Percentiles rank a stretch among this genome's conserved stretches.
Conservation (phyloP, 2,797 vertebrate species). For the Enteromius argenteus region DNA sequence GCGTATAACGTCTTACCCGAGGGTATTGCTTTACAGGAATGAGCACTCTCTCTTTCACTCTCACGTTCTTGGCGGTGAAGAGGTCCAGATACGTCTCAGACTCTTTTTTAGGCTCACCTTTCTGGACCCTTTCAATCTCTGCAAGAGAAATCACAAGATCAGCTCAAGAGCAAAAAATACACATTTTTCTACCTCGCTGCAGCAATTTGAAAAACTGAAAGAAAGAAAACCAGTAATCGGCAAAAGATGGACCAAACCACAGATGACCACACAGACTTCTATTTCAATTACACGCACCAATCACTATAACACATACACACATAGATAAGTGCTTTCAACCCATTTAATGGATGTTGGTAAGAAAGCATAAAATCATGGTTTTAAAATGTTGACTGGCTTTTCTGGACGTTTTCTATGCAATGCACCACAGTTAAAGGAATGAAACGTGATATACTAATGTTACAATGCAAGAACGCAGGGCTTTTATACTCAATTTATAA, state of each 20-base stretch:
- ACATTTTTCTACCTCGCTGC: too few relatives aligned
- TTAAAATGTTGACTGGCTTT: accelerated
- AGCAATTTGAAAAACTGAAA: background rate
- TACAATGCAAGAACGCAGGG: too few relatives aligned
- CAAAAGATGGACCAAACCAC: too few relatives aligned
- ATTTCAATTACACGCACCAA: too few relatives aligned
- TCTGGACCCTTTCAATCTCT: conserved; percentile 97
- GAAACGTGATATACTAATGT: too few relatives aligned
- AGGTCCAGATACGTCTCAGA: conserved; percentile 91
- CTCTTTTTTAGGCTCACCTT: conserved; percentile 92
- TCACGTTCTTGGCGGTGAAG: conserved; percentile 93
- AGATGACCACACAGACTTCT: too few relatives aligned
- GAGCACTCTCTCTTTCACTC: conserved; percentile 93
- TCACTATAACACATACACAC: too few relatives aligned
- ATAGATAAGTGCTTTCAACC: too few relatives aligned
- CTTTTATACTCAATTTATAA: too few relatives aligned
- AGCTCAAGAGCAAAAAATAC: background rate
- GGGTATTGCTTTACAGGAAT: conserved; percentile 96
- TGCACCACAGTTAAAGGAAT: background rate
- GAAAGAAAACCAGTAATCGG: too few relatives aligned
- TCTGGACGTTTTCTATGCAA: background rate
- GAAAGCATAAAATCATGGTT: background rate
- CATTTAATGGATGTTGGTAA: too few relatives aligned
- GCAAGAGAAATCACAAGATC: conserved; percentile 40
- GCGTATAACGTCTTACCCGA: conserved; percentile 78